phyloP scores from a whole-genome alignment of 2,113 vertebrate species.

The Gambusia affinis region DNA sequence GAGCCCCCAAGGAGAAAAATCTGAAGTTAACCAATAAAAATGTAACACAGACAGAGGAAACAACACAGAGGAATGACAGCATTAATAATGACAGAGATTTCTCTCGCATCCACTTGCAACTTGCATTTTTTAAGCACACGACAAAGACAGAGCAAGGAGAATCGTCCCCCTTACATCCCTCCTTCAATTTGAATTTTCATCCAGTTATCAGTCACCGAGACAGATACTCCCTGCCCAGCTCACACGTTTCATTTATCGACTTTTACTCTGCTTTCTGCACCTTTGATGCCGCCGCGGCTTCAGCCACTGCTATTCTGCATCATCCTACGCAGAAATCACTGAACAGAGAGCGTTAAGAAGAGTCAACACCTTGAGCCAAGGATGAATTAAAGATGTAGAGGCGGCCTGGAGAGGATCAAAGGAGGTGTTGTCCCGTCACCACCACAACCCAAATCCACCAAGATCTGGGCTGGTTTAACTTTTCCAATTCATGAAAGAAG shows the following conservation, averaged over 20 bases:
- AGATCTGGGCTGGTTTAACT: slow-evolving; percentile 22
- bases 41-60: slow-evolving; percentile 34
- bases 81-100: slow-evolving; percentile 69
- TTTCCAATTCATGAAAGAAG: slow-evolving; percentile 16
- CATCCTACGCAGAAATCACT: slow-evolving; percentile 39
- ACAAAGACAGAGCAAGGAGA: slow-evolving; percentile 17
- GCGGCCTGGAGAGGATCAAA: slow-evolving; percentile 47
- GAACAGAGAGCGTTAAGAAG: slow-evolving; percentile 33
- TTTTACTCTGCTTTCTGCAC: slow-evolving; percentile 34
- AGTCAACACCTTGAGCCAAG: slow-evolving; percentile 25
- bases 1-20: slow-evolving; percentile 25
- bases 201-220: slow-evolving; percentile 38
- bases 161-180: background rate
- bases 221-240: slow-evolving; percentile 21
- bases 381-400: slow-evolving; percentile 59
- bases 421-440: slow-evolving; percentile 31
- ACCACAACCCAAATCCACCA: slow-evolving; percentile 12
- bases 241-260: slow-evolving; percentile 44
- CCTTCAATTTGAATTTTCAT: slow-evolving; percentile 30
- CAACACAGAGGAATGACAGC: slow-evolving; percentile 50
- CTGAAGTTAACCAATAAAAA: slow-evolving; percentile 54
- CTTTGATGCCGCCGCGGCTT: slow-evolving; percentile 51
- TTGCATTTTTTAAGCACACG: slow-evolving; percentile 40
- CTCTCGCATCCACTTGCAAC: slow-evolving; percentile 24
- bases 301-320: slow-evolving; percentile 27